phyloP scores from a whole-genome alignment of 2,113 vertebrate genomes.

The Pagrus major region DNA sequence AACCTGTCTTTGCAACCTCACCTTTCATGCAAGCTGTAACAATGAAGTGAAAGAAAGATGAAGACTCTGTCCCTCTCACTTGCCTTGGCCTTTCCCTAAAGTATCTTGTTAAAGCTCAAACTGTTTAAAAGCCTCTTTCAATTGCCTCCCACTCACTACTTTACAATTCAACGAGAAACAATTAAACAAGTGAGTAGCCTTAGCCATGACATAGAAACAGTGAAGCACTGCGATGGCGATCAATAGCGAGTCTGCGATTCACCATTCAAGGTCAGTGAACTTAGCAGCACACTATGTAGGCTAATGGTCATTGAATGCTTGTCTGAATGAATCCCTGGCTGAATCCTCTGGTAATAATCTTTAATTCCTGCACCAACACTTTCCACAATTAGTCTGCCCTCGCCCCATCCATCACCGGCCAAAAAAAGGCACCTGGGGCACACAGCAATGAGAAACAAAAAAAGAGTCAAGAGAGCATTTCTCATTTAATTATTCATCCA shows the following conservation, averaged over 20 bases:
- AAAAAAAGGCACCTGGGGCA: slow-evolving; percentile 73
- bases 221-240: slow-evolving; percentile 68
- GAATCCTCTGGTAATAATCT: slow-evolving; percentile 70
- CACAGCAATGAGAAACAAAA: slow-evolving; percentile 45
- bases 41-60: slow-evolving; percentile 9
- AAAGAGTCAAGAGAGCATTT: slow-evolving; percentile 71
- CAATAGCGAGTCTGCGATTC: slow-evolving; percentile 75
- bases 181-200: slow-evolving; percentile 69
- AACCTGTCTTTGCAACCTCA: too few species aligned
- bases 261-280: slow-evolving; percentile 71
- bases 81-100: slow-evolving; percentile 50
- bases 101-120: slow-evolving; percentile 44
- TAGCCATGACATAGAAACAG: slow-evolving; percentile 68
- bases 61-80: slow-evolving; percentile 24
- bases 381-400: slow-evolving; percentile 73
- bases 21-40: slow-evolving; percentile 17
- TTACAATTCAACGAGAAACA: slow-evolving; percentile 75
- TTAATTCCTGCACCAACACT: slow-evolving; percentile 66
- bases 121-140: slow-evolving; percentile 56
- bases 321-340: slow-evolving; percentile 60
- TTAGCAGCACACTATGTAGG: slow-evolving; percentile 56
- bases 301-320: slow-evolving; percentile 74
- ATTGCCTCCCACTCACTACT: slow-evolving; percentile 75
- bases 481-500: slow-evolving; percentile 76
- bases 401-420: slow-evolving; percentile 64